Conservation (phyloP, 1,140 invertebrate genomes). For the Batillaria attramentaria region DNA sequence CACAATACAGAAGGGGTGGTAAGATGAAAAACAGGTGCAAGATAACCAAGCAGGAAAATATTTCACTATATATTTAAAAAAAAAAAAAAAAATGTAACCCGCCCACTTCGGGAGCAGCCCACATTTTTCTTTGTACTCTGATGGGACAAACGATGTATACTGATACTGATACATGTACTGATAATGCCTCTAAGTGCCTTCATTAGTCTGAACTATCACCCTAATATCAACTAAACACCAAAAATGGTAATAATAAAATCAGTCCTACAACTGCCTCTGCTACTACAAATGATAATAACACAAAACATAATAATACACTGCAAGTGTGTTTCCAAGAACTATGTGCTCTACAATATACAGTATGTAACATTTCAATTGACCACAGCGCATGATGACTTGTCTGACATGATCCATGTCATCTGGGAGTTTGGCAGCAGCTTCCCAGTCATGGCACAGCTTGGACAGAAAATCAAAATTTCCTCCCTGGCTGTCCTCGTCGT, state of each 20-base stretch:
- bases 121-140: too few species aligned
- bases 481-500: constrained; percentile 83
- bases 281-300: too few species aligned
- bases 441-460: constrained; percentile 86
- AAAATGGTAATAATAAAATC: background rate
- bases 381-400: constrained; percentile 76
- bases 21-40: too few species aligned
- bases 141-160: too few species aligned
- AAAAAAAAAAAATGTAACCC: too few species aligned
- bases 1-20: too few species aligned
- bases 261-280: background rate
- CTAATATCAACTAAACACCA: background rate
- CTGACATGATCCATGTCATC: constrained; percentile 73
- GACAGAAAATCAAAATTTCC: constrained; percentile 89
- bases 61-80: too few species aligned
- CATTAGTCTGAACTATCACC: background rate
- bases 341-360: background rate
- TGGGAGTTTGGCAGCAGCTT: constrained; percentile 81
- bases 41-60: too few species aligned
- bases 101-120: too few species aligned
- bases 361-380: constrained; percentile 61
- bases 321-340: background rate
- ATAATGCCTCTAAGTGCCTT: background rate
- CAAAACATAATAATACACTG: too few species aligned
- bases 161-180: background rate